Evolutionary conservation across 2,888 invertebrate genomes (phyloP).

Genomic region (Hanleya hanleyi): DNA sequence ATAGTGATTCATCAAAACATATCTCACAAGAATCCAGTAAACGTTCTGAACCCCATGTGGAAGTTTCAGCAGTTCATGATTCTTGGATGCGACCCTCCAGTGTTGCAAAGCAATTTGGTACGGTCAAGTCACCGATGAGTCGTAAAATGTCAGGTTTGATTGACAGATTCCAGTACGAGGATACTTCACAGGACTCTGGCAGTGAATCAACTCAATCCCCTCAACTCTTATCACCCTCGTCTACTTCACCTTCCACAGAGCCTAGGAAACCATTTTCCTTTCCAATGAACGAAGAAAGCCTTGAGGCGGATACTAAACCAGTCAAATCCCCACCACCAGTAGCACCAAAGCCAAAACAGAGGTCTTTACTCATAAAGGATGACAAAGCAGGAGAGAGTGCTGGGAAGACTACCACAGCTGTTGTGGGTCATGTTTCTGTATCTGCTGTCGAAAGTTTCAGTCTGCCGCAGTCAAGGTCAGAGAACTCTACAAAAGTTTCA

Average conservation of each 20-base stretch:
- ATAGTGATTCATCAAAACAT: too few relatives aligned
- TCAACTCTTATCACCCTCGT: not conserved
- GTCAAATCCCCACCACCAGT: conserved; percentile 9
- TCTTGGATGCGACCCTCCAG: not conserved
- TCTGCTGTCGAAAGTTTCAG: too few relatives aligned
- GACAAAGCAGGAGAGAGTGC: too few relatives aligned
- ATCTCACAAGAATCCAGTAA: too few relatives aligned
- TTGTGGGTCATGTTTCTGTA: too few relatives aligned
- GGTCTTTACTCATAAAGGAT: not conserved
- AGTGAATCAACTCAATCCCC: not conserved
- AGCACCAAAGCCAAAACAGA: conserved; percentile 27
- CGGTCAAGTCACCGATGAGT: not conserved
- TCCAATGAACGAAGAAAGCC: not conserved
- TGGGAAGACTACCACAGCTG: too few relatives aligned
- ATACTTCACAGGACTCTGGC: not conserved
- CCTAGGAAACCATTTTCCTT: not conserved
- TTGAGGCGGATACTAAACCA: not conserved
- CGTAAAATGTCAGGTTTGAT: conserved; percentile 1
- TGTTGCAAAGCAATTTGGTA: conserved; percentile 1
- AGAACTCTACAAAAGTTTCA: too few relatives aligned
- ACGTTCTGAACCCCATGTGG: too few relatives aligned
- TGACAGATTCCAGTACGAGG: not conserved
- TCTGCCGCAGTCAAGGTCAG: too few relatives aligned
- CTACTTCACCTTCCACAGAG: not conserved
- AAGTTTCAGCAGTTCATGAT: too few relatives aligned